Conservation (phyloP, 2,113 vertebrate genomes). For the Oreochromis spilurus region DNA sequence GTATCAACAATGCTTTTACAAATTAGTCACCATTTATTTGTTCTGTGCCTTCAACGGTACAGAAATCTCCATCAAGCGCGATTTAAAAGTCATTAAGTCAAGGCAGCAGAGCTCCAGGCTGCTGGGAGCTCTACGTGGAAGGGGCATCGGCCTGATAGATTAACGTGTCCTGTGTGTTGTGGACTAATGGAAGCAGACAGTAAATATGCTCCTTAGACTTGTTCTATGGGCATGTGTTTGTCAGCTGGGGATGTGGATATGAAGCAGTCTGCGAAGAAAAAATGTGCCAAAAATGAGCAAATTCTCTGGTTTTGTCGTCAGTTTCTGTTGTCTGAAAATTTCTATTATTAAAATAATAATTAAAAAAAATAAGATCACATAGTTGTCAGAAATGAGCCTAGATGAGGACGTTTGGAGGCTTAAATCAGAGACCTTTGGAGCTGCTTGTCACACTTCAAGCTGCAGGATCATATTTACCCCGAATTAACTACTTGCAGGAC, state of each 20-base stretch:
- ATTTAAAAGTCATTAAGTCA: constrained; percentile 57
- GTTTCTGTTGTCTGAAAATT: neutral
- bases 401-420: neutral
- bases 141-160: neutral
- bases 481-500: neutral
- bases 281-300: neutral
- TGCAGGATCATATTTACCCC: neutral
- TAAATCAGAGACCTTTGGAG: neutral
- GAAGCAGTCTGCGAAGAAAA: neutral
- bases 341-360: neutral
- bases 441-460: neutral
- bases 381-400: neutral
- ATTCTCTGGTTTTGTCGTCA: neutral
- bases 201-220: neutral
- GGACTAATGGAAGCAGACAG: constrained; percentile 17
- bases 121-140: constrained; percentile 2
- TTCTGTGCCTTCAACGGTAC: constrained; percentile 58
- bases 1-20: constrained; percentile 70
- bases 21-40: constrained; percentile 73
- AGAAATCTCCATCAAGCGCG: constrained; percentile 40
- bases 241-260: neutral
- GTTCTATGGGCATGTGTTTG: neutral
- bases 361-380: neutral
- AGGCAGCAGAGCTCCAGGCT: constrained; percentile 12
- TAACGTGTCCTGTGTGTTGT: neutral